Evolutionary conservation across 2,797 vertebrate species (phyloP), one percentile per base, ranked within the genome.

Genomic region (Microctenopoma steveboyesi): DNA sequence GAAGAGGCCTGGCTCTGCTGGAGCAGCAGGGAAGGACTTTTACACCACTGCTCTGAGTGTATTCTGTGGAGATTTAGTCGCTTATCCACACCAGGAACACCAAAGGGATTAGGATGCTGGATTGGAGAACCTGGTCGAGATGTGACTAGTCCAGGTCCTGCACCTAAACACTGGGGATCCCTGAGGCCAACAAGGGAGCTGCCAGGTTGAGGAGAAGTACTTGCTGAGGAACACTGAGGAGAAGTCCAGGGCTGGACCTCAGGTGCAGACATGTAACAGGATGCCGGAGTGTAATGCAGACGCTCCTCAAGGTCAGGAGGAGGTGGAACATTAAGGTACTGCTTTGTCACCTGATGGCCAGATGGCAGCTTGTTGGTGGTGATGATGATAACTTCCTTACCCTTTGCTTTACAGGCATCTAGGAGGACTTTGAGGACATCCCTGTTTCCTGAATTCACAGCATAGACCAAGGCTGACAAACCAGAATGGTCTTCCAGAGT

Each of bases 361-460:
- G 94, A 94, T 0, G 90, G 88, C 0, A 95, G 94, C 74, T 91
- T 97, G 48, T 94, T 94, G 0, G 90, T 95, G 0, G 94, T 96
- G 81, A 98, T 97, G 75, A 98, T 97, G 72, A 97, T 98, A 5
- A 98, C 96, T 55, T 98, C 96, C 70, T 97, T 97, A 0, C 96
- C 96, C 28, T 78, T 94, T 0, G 90, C 94, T 83, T 92, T 96
- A 86, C 95, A 98, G 60, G 95, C 93, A 48, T 93, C 93, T 16
- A 98, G 90, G 5, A 98, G 91, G 70, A 97, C 69, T 51, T 89
- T 87, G 7, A 98, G 89, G 4, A 93, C 92, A 16, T 94, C 93
- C 37, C 86, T 93, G 46, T 96, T 94, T 2, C 94, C 94, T 0
- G 93, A 89, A 25, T 95, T 94, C 43, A 98, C 91, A 0, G 96